These are phyloP conservation scores for Dipodomys stephensi DNA, from an alignment of 2,113 vertebrate species.

Conservation along the genomic window DNA sequence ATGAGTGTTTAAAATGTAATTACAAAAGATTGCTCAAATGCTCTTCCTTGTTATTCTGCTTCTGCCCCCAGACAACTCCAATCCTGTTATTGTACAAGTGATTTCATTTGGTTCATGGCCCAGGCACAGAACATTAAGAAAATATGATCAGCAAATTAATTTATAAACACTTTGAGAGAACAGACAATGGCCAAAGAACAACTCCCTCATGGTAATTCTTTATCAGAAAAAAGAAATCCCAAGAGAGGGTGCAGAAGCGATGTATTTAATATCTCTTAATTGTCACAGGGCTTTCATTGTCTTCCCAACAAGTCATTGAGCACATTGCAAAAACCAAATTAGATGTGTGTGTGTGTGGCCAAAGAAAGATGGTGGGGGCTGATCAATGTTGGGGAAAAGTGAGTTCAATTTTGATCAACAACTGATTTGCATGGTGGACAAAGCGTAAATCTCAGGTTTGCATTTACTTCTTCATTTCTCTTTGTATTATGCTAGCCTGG, in stretches of 20 bases:
- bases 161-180: slow-evolving; percentile 73
- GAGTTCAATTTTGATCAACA: background rate
- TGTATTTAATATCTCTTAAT: background rate
- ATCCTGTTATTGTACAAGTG: slow-evolving; percentile 67
- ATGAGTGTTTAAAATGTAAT: slow-evolving; percentile 74
- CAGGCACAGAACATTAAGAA: slow-evolving; percentile 70
- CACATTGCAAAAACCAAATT: background rate
- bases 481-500: background rate
- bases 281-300: slow-evolving; percentile 26
- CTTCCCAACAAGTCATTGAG: background rate
- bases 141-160: slow-evolving; percentile 80
- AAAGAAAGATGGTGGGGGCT: background rate
- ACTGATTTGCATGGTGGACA: background rate
- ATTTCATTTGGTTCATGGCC: slow-evolving; percentile 74
- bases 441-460: background rate
- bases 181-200: slow-evolving; percentile 45
- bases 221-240: background rate
- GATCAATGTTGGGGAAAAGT: background rate
- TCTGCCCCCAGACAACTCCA: slow-evolving; percentile 64
- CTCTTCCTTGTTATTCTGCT: slow-evolving; percentile 51
- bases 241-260: background rate
- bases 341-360: background rate
- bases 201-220: background rate
- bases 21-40: slow-evolving; percentile 61
- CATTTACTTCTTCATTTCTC: background rate